Evolutionary conservation across 2,113 vertebrate species (phyloP), one percentile per base, ranked within the genome.

Genomic region (Monopterus albus): DNA sequence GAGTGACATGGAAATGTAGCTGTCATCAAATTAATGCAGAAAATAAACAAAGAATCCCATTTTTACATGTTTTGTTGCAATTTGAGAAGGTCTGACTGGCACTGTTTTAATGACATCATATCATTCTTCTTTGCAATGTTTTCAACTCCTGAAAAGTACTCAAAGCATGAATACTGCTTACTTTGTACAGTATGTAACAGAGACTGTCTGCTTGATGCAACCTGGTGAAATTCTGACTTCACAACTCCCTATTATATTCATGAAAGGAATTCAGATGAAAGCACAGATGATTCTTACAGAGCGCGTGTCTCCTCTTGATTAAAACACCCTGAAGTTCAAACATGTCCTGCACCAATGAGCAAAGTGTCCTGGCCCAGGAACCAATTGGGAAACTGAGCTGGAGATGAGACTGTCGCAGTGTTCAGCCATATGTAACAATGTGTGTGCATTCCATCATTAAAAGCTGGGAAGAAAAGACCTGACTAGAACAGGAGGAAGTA

Each of bases 121-220:
- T n/a, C n/a, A n/a, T n/a, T n/a, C n/a, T n/a, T n/a, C n/a, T n/a
- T n/a, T n/a, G n/a, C n/a, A n/a, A n/a, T n/a, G n/a, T n/a, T n/a
- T n/a, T 55, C 5, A 10, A 3, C 39, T 43, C 20, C 2, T 1
- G n/a, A 4, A 49, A 23, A 52, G 4, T 5, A 5, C 17, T 52
- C 9, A 52, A 63, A 59, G 5, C 46, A 23, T 51, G 33, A 66
- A 33, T 40, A 43, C 31, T 36, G 65, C 72, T 73, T 51, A 50
- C 36, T 81, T 9, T 55, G 51, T 72, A 64, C 47, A 71, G 55
- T 45, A 23, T 26, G 14, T 31, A 39, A 31, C 23, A 2, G 11
- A 43, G 52, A 50, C 33, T 0, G n/a, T n/a, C n/a, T n/a, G 52
- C 43, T 82, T 89, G 83, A 87, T 36, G 87, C 85, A 89, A 89